Conservation (phyloP, 2,888 invertebrate species). For the Cataglyphis albicans region DNA sequence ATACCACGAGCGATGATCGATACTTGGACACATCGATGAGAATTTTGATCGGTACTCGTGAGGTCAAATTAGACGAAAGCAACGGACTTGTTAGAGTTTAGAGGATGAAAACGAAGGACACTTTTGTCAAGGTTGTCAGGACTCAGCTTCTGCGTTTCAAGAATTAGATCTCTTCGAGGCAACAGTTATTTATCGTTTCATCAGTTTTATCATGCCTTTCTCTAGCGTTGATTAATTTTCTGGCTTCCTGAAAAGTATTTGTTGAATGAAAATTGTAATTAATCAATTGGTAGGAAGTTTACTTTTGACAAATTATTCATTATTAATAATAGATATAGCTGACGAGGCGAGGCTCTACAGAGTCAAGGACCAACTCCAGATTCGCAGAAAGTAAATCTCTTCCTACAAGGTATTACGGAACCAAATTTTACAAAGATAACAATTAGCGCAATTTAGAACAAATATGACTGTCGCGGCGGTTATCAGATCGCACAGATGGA, state of each 20-base stretch:
- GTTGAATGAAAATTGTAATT: slow-evolving; percentile 1
- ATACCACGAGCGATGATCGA: not conserved
- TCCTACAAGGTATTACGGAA: slow-evolving; percentile 71
- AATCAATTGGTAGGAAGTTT: not conserved
- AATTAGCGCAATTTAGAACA: slow-evolving; percentile 46
- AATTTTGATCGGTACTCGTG: slow-evolving; percentile 5
- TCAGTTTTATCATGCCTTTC: not conserved
- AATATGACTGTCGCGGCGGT: slow-evolving; percentile 6
- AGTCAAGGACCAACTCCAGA: slow-evolving; percentile 24
- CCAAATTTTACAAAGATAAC: slow-evolving; percentile 60
- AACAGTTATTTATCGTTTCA: slow-evolving; percentile 1
- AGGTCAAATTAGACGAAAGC: not conserved
- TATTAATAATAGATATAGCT: not conserved
- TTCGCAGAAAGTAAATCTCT: slow-evolving; percentile 66
- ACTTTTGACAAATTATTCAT: slow-evolving; percentile 5
- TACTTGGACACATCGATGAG: not conserved
- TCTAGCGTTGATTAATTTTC: not conserved
- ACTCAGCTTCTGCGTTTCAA: not conserved
- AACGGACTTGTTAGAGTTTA: not conserved
- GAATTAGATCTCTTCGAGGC: slow-evolving; percentile 14
- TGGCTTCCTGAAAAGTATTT: not conserved
- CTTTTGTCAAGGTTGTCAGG: not conserved
- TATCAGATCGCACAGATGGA: not conserved
- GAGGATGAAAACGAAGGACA: not conserved
- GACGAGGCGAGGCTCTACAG: slow-evolving; percentile 11